Percentiles rank a stretch among this genome's conserved stretches.
Conservation (phyloP, 2,797 vertebrate species). For the Sphenopsis melanotis region DNA sequence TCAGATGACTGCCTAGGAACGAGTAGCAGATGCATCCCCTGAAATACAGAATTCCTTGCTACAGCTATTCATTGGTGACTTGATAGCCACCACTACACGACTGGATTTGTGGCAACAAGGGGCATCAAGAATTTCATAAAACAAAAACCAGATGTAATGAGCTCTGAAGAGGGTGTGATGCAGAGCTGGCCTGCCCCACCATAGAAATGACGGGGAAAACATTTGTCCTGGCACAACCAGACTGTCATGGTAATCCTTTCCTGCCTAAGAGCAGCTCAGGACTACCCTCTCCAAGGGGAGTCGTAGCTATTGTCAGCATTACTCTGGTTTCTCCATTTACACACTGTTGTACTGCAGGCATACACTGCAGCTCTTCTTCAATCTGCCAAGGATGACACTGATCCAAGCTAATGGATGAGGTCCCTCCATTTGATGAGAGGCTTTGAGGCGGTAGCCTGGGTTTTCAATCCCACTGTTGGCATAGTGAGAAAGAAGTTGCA, state of each 20-base stretch:
- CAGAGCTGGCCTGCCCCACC: background rate
- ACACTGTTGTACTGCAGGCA: background rate
- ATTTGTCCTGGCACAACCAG: background rate
- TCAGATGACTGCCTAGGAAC: background rate
- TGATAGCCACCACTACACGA: background rate
- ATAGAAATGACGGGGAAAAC: background rate
- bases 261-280: background rate
- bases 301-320: background rate
- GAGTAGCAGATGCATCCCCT: background rate
- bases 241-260: background rate
- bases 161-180: background rate
- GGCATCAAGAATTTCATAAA: background rate
- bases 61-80: background rate
- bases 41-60: background rate
- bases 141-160: background rate
- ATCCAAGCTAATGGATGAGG: background rate
- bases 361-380: background rate
- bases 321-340: slow-evolving; percentile 1
- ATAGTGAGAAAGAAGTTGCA: background rate
- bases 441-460: background rate
- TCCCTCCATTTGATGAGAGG: background rate
- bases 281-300: background rate
- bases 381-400: background rate
- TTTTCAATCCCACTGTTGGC: background rate
- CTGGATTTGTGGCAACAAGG: background rate